Conservation (phyloP, 2,113 vertebrate genomes). For the Oncorhynchus mykiss region DNA sequence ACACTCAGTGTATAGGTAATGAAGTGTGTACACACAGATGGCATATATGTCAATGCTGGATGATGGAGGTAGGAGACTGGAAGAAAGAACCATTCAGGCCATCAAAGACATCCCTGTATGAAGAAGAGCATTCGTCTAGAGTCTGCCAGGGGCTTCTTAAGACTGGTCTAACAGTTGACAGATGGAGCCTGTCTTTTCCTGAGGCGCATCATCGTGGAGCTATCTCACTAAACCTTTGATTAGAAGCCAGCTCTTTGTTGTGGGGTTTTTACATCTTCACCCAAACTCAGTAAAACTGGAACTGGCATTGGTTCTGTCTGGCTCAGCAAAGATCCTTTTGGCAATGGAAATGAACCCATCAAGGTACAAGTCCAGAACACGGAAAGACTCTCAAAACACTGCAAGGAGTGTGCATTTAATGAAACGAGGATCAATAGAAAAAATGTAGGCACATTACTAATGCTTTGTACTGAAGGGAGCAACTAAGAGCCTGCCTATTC, state of each 20-base stretch:
- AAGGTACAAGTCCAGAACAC: slow-evolving; percentile 6
- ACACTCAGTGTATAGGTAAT: too few species aligned
- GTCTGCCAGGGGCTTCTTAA: slow-evolving; percentile 27
- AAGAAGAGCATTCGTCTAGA: slow-evolving; percentile 52
- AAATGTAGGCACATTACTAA: neutral
- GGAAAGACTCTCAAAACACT: slow-evolving; percentile 8
- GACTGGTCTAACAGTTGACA: slow-evolving; percentile 49
- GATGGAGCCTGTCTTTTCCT: slow-evolving; percentile 37
- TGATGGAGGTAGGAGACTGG: slow-evolving; percentile 32
- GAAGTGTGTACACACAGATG: slow-evolving; percentile 4
- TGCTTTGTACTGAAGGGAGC: neutral
- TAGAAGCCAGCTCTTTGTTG: slow-evolving; percentile 31
- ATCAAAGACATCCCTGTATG: slow-evolving; percentile 47
- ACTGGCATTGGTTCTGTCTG: slow-evolving; percentile 16
- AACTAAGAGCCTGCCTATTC: slow-evolving; percentile 7
- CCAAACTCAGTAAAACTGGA: slow-evolving; percentile 23
- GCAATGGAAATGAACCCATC: slow-evolving; percentile 28
- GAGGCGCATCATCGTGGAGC: neutral
- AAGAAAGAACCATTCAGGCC: slow-evolving; percentile 24
- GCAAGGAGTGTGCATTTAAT: slow-evolving; percentile 28
- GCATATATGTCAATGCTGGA: slow-evolving; percentile 50
- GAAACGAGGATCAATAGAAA: slow-evolving; percentile 14
- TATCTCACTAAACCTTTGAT: slow-evolving; percentile 17
- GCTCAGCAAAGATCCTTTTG: slow-evolving; percentile 35
- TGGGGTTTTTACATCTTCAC: slow-evolving; percentile 9